Percentiles rank a stretch among this genome's conserved stretches.
These are phyloP conservation scores for Horisme vitalbata DNA, from an alignment of 2,888 invertebrate species.

Conservation along the genomic window DNA sequence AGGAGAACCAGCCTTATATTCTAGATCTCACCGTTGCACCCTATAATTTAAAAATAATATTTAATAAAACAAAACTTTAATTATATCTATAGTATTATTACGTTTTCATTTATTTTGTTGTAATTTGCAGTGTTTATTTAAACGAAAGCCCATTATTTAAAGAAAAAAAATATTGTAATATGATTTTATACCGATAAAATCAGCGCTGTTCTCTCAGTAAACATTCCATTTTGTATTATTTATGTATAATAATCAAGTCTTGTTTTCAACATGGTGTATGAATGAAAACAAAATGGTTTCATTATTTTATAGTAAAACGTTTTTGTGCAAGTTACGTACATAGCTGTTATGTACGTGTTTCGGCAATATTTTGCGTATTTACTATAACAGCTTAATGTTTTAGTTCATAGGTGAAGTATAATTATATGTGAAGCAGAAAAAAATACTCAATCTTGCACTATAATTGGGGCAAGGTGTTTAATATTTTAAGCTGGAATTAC, in stretches of 20 bases:
- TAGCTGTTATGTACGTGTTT: constrained; percentile 30
- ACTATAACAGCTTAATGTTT: constrained; percentile 46
- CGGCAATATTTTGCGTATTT: constrained; percentile 54
- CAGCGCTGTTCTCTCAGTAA: neutral
- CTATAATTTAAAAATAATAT: too few relatives aligned
- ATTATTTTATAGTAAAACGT: constrained; percentile 4
- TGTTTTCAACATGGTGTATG: neutral
- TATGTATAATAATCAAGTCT: constrained; percentile 3
- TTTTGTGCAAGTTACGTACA: neutral
- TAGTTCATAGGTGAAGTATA: constrained; percentile 39
- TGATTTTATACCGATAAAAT: too few relatives aligned
- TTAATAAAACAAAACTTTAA: too few relatives aligned
- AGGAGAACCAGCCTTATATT: too few relatives aligned
- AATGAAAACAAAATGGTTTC: constrained; percentile 1
- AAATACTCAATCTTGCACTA: constrained; percentile 22
- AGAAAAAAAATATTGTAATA: too few relatives aligned
- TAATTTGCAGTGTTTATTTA: too few relatives aligned
- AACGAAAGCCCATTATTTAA: too few relatives aligned
- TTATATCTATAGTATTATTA: too few relatives aligned
- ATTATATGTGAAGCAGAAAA: constrained; percentile 15
- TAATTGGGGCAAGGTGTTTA: too few relatives aligned
- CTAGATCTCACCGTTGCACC: too few relatives aligned
- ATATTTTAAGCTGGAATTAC: too few relatives aligned
- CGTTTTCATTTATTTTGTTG: too few relatives aligned
- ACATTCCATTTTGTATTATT: constrained; percentile 21